These are phyloP conservation scores for Carcharodon carcharias DNA, from an alignment of 2,797 vertebrate species.

Conservation along the genomic window DNA sequence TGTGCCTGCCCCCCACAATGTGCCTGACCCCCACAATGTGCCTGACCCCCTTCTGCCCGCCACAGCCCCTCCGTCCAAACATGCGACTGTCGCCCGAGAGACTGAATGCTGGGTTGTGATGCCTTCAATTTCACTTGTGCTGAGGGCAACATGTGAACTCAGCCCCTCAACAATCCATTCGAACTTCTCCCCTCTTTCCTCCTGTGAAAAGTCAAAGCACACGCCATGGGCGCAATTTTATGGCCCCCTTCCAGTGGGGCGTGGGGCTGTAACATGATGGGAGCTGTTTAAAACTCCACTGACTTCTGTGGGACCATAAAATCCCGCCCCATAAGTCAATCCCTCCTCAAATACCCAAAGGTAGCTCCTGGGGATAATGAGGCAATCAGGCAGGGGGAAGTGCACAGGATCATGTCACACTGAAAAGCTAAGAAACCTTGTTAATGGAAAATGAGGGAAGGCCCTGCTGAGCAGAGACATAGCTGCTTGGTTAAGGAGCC, in stretches of 20 bases:
- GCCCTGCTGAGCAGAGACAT: too few relatives aligned
- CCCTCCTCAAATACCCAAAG: background rate
- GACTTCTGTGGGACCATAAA: too few relatives aligned
- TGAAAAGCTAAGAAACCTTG: background rate
- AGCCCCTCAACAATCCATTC: background rate
- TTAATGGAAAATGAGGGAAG: background rate
- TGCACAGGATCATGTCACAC: background rate
- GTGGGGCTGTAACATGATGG: too few relatives aligned
- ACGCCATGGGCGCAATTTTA: too few relatives aligned
- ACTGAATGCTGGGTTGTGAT: background rate
- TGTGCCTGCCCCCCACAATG: background rate
- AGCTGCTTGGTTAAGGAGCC: too few relatives aligned
- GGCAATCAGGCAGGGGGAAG: background rate
- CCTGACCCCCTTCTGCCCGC: background rate
- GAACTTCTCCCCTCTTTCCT: too few relatives aligned
- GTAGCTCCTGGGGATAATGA: too few relatives aligned
- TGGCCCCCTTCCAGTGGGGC: too few relatives aligned
- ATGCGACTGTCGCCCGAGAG: too few relatives aligned
- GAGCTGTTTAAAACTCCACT: too few relatives aligned
- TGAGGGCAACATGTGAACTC: background rate
- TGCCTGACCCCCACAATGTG: background rate
- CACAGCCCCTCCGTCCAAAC: too few relatives aligned
- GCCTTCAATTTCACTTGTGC: background rate
- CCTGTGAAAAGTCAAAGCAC: too few relatives aligned
- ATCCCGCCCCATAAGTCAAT: background rate